Evolutionary conservation across 2,888 invertebrate species (phyloP).

Genomic region (Eilema caniola): DNA sequence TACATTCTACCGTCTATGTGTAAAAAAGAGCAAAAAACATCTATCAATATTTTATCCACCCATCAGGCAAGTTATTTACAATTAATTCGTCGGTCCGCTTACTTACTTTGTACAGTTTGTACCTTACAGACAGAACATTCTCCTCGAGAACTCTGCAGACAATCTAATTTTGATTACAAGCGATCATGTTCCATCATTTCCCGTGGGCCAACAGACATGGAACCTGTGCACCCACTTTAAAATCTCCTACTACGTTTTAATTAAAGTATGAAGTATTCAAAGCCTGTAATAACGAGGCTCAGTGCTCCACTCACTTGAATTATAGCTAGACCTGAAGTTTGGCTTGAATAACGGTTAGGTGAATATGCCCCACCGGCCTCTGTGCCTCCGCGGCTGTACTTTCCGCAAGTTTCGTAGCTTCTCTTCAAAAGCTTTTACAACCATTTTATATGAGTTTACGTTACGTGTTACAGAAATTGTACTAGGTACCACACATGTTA

Average conservation of each 20-base stretch:
- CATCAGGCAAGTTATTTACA: no score
- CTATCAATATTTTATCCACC: no score
- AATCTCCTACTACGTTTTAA: constrained; percentile 60
- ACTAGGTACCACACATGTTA: no score
- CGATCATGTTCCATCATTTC: neutral
- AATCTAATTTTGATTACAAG: neutral
- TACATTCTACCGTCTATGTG: no score
- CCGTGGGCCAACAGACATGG: neutral
- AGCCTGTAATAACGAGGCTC: constrained; percentile 68
- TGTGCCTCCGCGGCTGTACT: constrained; percentile 1
- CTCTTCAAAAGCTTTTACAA: constrained; percentile 11
- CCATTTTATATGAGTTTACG: constrained; percentile 17
- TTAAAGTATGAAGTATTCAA: constrained; percentile 78
- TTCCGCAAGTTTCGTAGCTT: constrained; percentile 16
- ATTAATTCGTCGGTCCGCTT: neutral
- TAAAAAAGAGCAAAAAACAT: neutral
- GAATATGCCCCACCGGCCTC: constrained; percentile 23
- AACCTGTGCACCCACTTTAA: neutral
- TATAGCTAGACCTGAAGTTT: constrained; percentile 50
- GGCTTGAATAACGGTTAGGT: constrained; percentile 47
- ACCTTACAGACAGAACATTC: neutral
- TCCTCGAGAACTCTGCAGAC: constrained; percentile 1
- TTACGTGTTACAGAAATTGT: neutral
- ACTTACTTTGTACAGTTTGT: neutral
- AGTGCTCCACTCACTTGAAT: constrained; percentile 57